Conservation (phyloP, 2,113 vertebrate genomes). For the Numida meleagris region DNA sequence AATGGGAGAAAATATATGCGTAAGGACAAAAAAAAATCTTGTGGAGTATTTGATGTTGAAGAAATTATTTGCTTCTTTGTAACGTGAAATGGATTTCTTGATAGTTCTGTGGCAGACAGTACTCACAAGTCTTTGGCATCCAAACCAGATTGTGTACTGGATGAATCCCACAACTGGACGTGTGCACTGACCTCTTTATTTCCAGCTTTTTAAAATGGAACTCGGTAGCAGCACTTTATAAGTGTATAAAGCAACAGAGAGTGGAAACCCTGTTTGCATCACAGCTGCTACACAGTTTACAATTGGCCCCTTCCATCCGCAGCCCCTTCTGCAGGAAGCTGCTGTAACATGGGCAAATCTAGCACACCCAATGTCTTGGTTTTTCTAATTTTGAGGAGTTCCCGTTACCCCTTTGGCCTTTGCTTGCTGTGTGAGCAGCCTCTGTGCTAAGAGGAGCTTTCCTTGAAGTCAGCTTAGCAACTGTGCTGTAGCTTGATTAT, state of each 20-base stretch:
- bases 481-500: slow-evolving; percentile 17
- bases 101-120: slow-evolving; percentile 54
- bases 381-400: slow-evolving; percentile 16
- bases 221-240: neutral
- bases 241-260: neutral
- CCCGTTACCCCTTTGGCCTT: slow-evolving; percentile 41
- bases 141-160: slow-evolving; percentile 63
- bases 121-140: slow-evolving; percentile 85
- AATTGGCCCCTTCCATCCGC: neutral
- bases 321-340: neutral
- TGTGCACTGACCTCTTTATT: slow-evolving; percentile 49
- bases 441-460: slow-evolving; percentile 39
- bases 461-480: slow-evolving; percentile 35
- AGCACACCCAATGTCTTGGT: neutral
- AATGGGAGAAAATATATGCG: slow-evolving; percentile 10
- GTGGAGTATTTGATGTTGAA: slow-evolving; percentile 65
- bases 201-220: neutral
- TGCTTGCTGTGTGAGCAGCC: slow-evolving; percentile 59
- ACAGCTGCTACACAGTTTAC: neutral
- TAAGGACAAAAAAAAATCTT: slow-evolving; percentile 57
- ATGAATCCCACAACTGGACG: slow-evolving; percentile 80
- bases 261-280: fast-evolving
- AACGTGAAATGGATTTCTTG: slow-evolving; percentile 17
- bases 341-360: neutral
- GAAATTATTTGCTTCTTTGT: slow-evolving; percentile 47